Evolutionary conservation across 2,888 invertebrate genomes (phyloP).

Genomic region (Orthonevra nobilis): DNA sequence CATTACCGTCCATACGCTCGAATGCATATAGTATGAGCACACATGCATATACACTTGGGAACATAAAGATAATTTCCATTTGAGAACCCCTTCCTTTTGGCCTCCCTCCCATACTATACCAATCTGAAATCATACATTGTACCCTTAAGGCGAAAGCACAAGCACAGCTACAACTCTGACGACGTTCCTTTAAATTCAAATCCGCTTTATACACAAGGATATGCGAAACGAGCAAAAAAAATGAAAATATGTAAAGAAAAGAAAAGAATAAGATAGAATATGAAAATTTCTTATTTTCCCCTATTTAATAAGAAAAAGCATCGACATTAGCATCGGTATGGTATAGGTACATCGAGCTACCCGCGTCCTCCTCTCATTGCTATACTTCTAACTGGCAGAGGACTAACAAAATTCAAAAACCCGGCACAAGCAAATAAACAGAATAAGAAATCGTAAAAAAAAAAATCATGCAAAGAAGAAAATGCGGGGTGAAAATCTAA

Average conservation of each 20-base stretch:
- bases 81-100: not conserved
- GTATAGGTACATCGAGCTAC: conserved; percentile 9
- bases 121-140: not conserved
- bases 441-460: conserved; percentile 45
- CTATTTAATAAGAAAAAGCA: conserved; percentile 62
- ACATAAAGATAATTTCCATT: conserved; percentile 1
- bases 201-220: conserved; percentile 34
- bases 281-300: conserved; percentile 51
- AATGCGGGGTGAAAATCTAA: conserved; percentile 39
- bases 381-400: no score
- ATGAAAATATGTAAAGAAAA: conserved; percentile 6
- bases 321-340: conserved; percentile 64
- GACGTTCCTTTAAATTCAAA: conserved; percentile 43
- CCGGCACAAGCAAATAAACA: conserved; percentile 53
- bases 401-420: conserved; percentile 18
- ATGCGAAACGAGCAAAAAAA: not conserved
- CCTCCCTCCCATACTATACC: not conserved
- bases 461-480: conserved; percentile 21
- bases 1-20: not conserved
- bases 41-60: not conserved
- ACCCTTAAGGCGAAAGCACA: not conserved
- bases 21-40: no score
- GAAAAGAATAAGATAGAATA: no score
- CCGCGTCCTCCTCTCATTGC: no score
- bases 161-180: no score